Conservation (phyloP, 2,797 vertebrate species). For the Decapterus maruadsi region DNA sequence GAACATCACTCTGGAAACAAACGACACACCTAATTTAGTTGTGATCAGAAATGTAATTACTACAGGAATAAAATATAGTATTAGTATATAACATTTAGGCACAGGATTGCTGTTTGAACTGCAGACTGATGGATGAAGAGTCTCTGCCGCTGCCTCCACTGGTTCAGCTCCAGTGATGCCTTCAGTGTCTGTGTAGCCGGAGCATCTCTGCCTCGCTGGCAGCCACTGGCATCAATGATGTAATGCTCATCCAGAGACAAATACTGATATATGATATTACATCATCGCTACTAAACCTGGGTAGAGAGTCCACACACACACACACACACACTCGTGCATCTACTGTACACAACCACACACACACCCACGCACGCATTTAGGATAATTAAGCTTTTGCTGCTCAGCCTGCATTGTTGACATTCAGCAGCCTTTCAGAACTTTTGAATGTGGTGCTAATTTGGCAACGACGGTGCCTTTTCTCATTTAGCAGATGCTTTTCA, state of each 20-base stretch:
- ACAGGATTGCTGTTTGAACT: conserved; percentile 18
- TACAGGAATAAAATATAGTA: background rate
- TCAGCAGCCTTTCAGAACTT: conserved; percentile 82
- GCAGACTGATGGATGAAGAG: conserved; percentile 20
- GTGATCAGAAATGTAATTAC: background rate
- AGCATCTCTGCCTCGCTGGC: conserved; percentile 61
- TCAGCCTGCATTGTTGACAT: conserved; percentile 83
- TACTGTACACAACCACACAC: conserved; percentile 28
- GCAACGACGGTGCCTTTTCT: conserved; percentile 77
- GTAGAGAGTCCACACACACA: conserved; percentile 28
- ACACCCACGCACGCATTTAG: conserved; percentile 60
- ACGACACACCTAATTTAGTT: background rate
- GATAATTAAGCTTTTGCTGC: conserved; percentile 83
- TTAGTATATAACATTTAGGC: too few relatives aligned
- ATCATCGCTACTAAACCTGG: conserved; percentile 76
- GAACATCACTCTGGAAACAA: background rate
- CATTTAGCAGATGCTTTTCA: conserved; percentile 83
- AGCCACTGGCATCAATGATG: conserved; percentile 73
- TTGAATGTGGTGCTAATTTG: conserved; percentile 86
- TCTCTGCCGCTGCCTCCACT: conserved; percentile 14
- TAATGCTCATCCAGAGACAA: conserved; percentile 78
- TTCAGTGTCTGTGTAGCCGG: conserved; percentile 36
- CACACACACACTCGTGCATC: conserved; percentile 32
- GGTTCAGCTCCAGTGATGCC: conserved; percentile 40
- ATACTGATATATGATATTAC: conserved; percentile 79